Percentiles rank a stretch among this genome's conserved stretches.
These are phyloP conservation scores for Uromys caudimaculatus DNA, from an alignment of 2,797 vertebrate species.

Conservation along the genomic window DNA sequence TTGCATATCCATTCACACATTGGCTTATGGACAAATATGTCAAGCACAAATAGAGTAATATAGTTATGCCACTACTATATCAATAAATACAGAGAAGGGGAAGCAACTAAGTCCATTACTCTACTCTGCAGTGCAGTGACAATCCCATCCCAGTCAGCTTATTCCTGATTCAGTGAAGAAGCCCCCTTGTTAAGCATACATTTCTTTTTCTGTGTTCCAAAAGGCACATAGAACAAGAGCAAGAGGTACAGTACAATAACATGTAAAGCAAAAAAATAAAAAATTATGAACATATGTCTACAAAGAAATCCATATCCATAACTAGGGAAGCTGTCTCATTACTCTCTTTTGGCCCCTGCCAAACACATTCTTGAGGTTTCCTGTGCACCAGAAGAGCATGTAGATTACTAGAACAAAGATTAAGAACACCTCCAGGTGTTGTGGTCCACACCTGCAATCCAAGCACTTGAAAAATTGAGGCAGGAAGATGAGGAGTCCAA, in stretches of 20 bases:
- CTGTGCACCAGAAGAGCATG: not conserved
- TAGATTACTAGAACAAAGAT: not conserved
- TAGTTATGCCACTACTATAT: not conserved
- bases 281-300: not conserved
- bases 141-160: not conserved
- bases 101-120: not conserved
- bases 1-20: not conserved
- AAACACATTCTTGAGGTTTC: not conserved
- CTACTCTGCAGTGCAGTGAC: not conserved
- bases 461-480: not conserved
- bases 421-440: not conserved
- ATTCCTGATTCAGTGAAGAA: not conserved
- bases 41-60: not conserved
- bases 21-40: not conserved
- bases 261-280: not conserved
- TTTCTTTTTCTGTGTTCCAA: not conserved
- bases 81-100: not conserved
- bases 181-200: not conserved
- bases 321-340: not conserved
- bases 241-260: not conserved
- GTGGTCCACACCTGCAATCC: not conserved
- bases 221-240: not conserved
- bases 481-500: not conserved
- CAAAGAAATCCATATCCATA: not conserved
- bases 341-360: not conserved